Evolutionary conservation across 2,113 vertebrate species (phyloP).

Genomic region (Stigmatopora argus): DNA sequence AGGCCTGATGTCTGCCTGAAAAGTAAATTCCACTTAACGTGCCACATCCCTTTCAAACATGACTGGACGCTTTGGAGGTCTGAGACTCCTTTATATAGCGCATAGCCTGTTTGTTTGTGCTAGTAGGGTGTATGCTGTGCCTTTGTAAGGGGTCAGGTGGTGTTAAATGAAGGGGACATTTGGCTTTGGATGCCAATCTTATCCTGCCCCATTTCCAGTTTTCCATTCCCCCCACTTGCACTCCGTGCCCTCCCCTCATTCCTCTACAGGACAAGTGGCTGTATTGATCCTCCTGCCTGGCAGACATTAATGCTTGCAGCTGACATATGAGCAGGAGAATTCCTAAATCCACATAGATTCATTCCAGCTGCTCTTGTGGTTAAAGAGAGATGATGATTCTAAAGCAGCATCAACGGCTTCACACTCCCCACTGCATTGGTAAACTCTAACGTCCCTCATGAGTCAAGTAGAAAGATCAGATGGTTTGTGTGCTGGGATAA

Average conservation of each 20-base stretch:
- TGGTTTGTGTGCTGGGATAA: slow-evolving; percentile 26
- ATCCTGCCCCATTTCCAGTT: slow-evolving; percentile 37
- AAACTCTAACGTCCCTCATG: slow-evolving; percentile 26
- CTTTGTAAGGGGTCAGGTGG: slow-evolving; percentile 33
- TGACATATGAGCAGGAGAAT: slow-evolving; percentile 34
- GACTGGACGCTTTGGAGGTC: slow-evolving; percentile 44
- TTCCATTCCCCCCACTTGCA: slow-evolving; percentile 40
- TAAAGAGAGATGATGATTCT: slow-evolving; percentile 23
- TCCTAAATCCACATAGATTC: slow-evolving; percentile 20
- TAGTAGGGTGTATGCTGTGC: slow-evolving; percentile 29
- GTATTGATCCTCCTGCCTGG: slow-evolving; percentile 34
- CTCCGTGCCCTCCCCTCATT: slow-evolving; percentile 7
- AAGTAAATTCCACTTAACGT: slow-evolving; percentile 75
- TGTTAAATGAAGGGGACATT: slow-evolving; percentile 27
- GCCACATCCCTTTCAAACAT: slow-evolving; percentile 62
- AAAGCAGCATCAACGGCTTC: slow-evolving; percentile 27
- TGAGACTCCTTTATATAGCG: slow-evolving; percentile 65
- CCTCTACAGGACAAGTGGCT: slow-evolving; percentile 31
- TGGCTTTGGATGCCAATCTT: slow-evolving; percentile 21
- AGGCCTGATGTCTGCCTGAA: slow-evolving; percentile 67
- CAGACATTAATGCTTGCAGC: slow-evolving; percentile 28
- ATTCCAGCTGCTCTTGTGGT: slow-evolving; percentile 35
- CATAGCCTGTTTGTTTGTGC: slow-evolving; percentile 64
- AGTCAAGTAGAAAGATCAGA: slow-evolving; percentile 40
- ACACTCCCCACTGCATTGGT: slow-evolving; percentile 7